Base-by-base conservation (phyloP, 2,113 vertebrate genomes). In the Mastomys coucha region DNA sequence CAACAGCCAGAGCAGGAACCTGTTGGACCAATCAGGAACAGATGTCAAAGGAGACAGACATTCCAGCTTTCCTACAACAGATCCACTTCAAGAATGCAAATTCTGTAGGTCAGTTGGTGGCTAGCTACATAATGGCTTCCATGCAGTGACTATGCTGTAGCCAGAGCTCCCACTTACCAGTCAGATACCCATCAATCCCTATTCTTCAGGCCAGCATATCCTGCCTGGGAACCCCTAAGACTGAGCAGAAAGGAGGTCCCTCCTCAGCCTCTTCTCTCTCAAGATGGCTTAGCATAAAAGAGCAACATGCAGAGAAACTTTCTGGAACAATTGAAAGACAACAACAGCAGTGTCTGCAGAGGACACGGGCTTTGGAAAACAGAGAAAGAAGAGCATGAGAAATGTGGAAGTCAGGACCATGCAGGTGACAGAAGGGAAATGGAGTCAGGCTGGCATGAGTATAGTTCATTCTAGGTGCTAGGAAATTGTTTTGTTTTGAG, bases 341-440 rank as follows among this genome's bases (percentile, higher is more conserved):
- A 45, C 14, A 26, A 65, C 22, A 36, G n/a, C 0, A 26, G 2
- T 2, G 2, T 49, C 1, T 12, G 72, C 1, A 1, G 56, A 26
- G 8, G 65, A 31, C 28, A 31, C 1, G 0, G 0, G 17, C 26
- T 13, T n/a, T 39, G 24, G 45, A 60, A 28, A 24, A 51, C 49
- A 70, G 42, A 77, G 39, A 56, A 93, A 39, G 1, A 17, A 0
- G 76, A 26, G 17, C 60, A 42, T 11, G 56, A 13, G 24, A 5
- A 51, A 63, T 5, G 4, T 5, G 4, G 24, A 69, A 4, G 11
- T 13, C 26, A 1, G 12, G 31, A 51, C 39, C 1, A 3, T 11
- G 2, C 28, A 0, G 0, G 0, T 24, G n/a, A 42, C 28, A 49
- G 49, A 53, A 7, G 4, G 9, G 10, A 8, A 12, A 14, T 36